Percentiles rank a stretch among this genome's conserved stretches.
Evolutionary conservation across 2,888 invertebrate species (phyloP).

Genomic region (Erannis defoliaria): DNA sequence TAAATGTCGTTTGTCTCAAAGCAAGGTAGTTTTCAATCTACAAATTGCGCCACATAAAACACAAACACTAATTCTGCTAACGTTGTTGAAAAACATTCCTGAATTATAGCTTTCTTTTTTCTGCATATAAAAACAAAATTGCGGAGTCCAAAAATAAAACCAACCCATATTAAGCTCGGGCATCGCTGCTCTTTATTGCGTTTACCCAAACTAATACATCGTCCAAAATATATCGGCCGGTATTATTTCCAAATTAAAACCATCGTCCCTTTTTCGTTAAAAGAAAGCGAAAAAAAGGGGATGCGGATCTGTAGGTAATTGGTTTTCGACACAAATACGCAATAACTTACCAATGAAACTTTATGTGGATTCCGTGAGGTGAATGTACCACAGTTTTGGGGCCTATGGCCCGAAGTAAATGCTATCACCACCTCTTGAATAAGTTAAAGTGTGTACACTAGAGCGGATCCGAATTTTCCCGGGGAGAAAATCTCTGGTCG

Average conservation of each 20-base stretch:
- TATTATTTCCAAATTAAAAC: slow-evolving; percentile 59
- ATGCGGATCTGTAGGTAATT: slow-evolving; percentile 66
- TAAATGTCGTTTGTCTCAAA: background rate
- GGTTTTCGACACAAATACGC: slow-evolving; percentile 75
- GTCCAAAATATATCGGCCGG: slow-evolving; percentile 45
- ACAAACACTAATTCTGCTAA: background rate
- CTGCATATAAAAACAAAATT: slow-evolving; percentile 14
- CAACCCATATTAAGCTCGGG: slow-evolving; percentile 14
- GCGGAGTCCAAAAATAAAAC: slow-evolving; percentile 23
- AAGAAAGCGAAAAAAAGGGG: slow-evolving; percentile 56
- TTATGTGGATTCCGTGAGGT: slow-evolving; percentile 66
- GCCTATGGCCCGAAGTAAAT: slow-evolving; percentile 53
- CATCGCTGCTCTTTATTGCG: slow-evolving; percentile 33
- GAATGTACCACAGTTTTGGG: slow-evolving; percentile 55
- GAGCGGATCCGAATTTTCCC: slow-evolving; percentile 36
- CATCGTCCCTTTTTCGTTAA: slow-evolving; percentile 53
- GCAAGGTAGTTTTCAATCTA: background rate
- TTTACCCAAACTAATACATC: slow-evolving; percentile 42
- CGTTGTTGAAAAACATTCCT: background rate
- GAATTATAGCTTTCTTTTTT: background rate
- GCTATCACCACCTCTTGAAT: slow-evolving; percentile 59
- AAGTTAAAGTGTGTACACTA: slow-evolving; percentile 51
- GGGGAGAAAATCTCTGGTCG: slow-evolving; percentile 40
- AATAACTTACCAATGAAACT: slow-evolving; percentile 74
- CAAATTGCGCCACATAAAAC: too few relatives aligned